Conservation (phyloP, 2,797 vertebrate genomes). For the Muraenolepis orangiensis region DNA sequence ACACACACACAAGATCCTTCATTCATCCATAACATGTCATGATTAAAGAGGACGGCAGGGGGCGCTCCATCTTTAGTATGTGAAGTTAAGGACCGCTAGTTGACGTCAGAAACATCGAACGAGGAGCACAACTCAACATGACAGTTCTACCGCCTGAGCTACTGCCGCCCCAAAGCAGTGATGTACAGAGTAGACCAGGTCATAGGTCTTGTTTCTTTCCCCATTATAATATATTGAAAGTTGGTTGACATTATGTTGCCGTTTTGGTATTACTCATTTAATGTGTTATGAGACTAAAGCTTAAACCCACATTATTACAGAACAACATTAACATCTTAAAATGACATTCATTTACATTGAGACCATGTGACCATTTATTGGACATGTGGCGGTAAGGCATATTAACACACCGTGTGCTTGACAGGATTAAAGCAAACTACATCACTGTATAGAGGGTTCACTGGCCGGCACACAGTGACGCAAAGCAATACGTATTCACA, state of each 20-base stretch:
- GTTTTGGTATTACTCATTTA: no score
- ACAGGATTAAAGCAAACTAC: constrained; percentile 34
- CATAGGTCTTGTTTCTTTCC: no score
- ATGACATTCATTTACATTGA: neutral
- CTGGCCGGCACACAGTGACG: constrained; percentile 20
- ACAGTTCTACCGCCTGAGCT: no score
- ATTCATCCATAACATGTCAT: neutral
- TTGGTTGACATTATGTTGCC: neutral
- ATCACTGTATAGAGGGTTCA: constrained; percentile 25
- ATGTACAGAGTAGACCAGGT: neutral
- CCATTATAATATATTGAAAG: no score
- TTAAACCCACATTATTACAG: neutral
- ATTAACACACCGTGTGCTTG: constrained; percentile 42
- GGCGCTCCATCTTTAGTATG: constrained; percentile 7
- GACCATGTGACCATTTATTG: constrained; percentile 50
- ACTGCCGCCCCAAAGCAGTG: no score
- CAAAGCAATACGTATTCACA: constrained; percentile 38
- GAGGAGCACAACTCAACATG: constrained; percentile 43
- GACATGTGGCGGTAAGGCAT: constrained; percentile 55
- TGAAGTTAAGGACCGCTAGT: constrained; percentile 8
- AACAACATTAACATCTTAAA: no score
- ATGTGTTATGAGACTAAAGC: no score
- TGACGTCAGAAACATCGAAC: constrained; percentile 51
- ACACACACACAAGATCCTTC: no score
- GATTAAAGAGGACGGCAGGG: neutral